phyloP scores from a whole-genome alignment of 2,888 invertebrate genomes.

The Drosophila neotestacea region DNA sequence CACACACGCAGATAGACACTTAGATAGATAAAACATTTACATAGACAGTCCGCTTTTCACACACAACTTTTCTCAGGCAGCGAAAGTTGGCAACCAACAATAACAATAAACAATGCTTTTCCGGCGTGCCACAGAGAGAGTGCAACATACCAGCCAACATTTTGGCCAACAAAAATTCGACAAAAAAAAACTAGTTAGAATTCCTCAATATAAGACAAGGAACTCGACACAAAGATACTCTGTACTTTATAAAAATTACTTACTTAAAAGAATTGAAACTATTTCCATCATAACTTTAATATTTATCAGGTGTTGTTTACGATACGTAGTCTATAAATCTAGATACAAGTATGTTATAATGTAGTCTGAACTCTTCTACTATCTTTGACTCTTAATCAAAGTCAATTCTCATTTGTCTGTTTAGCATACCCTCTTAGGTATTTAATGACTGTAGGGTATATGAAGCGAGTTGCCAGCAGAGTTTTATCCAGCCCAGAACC shows the following conservation, averaged over 20 bases:
- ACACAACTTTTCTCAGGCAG: constrained; percentile 73
- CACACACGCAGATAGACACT: constrained; percentile 2
- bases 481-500: constrained; percentile 53
- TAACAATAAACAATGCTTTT: constrained; percentile 74
- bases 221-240: constrained; percentile 18
- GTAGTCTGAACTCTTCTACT: too few species aligned
- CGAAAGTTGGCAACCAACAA: constrained; percentile 71
- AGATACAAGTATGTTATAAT: too few species aligned
- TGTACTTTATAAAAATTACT: not conserved
- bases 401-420: too few species aligned
- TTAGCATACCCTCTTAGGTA: not conserved
- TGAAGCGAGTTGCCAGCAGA: constrained; percentile 19
- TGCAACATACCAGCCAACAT: constrained; percentile 49
- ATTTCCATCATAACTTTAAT: too few species aligned
- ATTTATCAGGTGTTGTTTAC: too few species aligned
- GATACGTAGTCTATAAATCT: too few species aligned
- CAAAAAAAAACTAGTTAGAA: constrained; percentile 3
- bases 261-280: not conserved
- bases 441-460: constrained; percentile 13
- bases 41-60: constrained; percentile 67
- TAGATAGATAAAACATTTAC: constrained; percentile 50
- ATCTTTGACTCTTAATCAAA: too few species aligned
- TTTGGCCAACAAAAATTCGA: constrained; percentile 19
- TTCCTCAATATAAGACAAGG: not conserved
- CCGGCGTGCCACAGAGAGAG: constrained; percentile 63